Percentiles rank a stretch among this genome's conserved stretches.
These are phyloP conservation scores for Sula dactylatra DNA, from an alignment of 2,113 vertebrate species.

Conservation along the genomic window DNA sequence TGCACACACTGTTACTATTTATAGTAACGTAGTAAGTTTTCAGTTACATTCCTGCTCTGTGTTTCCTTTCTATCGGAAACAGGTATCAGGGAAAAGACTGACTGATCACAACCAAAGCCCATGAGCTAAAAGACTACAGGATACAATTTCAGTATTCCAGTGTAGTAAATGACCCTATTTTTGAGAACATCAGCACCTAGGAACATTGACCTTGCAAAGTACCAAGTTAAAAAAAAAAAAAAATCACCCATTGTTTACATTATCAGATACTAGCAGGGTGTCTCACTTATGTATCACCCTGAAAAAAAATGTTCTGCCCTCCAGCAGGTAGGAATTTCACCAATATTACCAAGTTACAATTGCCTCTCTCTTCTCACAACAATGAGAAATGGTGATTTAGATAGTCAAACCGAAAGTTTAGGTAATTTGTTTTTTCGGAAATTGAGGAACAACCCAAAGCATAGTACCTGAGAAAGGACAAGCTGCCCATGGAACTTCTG, in stretches of 20 bases:
- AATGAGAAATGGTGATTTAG: background rate
- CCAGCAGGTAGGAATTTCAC: background rate
- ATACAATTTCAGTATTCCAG: background rate
- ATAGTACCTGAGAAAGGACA: slow-evolving; percentile 90
- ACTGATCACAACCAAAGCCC: background rate
- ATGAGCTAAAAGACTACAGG: background rate
- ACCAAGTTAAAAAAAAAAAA: background rate
- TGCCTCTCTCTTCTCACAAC: background rate
- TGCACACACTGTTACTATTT: background rate
- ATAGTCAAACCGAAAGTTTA: background rate
- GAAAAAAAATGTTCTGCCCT: background rate
- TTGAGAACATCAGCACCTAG: background rate
- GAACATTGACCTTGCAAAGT: background rate
- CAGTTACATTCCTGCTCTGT: background rate
- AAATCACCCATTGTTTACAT: background rate
- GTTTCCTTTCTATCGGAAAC: background rate
- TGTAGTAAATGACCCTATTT: background rate
- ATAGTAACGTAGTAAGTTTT: background rate
- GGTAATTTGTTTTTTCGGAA: background rate
- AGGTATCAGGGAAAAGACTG: background rate
- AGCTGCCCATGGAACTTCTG: slow-evolving; percentile 87
- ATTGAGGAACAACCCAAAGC: background rate
- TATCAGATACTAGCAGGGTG: background rate
- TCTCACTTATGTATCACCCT: background rate
- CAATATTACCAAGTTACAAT: background rate